Evolutionary conservation across 2,888 invertebrate genomes (phyloP), one percentile per base, ranked within the genome.

Genomic region (Dryobotodes eremita): DNA sequence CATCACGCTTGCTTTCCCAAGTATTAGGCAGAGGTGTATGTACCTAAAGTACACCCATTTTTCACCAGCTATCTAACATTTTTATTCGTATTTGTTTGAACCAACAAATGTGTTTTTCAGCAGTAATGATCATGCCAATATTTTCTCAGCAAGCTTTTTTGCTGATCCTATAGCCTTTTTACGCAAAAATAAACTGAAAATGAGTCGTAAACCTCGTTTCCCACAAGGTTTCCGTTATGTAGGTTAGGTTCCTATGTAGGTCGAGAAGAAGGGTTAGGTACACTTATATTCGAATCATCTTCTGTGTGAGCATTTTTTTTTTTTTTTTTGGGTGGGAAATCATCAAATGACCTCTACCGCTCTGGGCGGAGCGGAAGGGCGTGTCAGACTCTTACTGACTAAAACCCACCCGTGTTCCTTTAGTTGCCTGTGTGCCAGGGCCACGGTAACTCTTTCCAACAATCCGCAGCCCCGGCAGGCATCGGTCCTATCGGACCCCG

Each of bases 291-390:
- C 23, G 36, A 66, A 77, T 48, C 23, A 77, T 79, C 66, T 83
- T 84, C 79, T 50, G 20, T 31, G 8, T 26, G n/a, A 83, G 15
- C 36, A n/a, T n/a, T n/a, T n/a, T n/a, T n/a, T n/a, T n/a, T n/a
- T n/a, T n/a, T n/a, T n/a, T n/a, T n/a, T n/a, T n/a, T n/a, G n/a
- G n/a, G n/a, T n/a, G n/a, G n/a, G n/a, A n/a, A n/a, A n/a, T n/a
- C n/a, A n/a, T n/a, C n/a, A n/a, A n/a, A n/a, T n/a, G n/a, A n/a
- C n/a, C n/a, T n/a, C n/a, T n/a, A n/a, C n/a, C n/a, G n/a, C n/a
- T n/a, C n/a, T n/a, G n/a, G n/a, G n/a, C n/a, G n/a, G n/a, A n/a
- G n/a, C n/a, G n/a, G n/a, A n/a, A n/a, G n/a, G n/a, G n/a, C n/a
- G n/a, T n/a, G n/a, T n/a, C n/a, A n/a, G n/a, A n/a, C n/a, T n/a